Conservation (phyloP, 1,140 invertebrate genomes). For the Euschistus heros region DNA sequence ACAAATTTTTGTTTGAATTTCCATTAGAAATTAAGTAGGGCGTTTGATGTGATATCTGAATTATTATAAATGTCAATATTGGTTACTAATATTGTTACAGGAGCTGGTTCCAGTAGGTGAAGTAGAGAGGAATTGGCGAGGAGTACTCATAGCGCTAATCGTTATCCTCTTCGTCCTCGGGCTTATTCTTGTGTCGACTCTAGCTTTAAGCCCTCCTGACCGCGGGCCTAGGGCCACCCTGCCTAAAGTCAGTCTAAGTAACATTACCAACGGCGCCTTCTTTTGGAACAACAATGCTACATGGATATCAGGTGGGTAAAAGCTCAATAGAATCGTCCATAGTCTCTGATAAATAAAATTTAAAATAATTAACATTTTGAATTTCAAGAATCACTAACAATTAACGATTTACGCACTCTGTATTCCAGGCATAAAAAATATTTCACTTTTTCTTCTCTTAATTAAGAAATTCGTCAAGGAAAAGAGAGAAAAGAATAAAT, state of each 20-base stretch:
- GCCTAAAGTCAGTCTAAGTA: slow-evolving; percentile 49
- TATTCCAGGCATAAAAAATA: too few species aligned
- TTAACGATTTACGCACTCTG: neutral
- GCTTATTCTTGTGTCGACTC: slow-evolving; percentile 75
- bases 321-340: neutral
- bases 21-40: too few species aligned
- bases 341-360: neutral
- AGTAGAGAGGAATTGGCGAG: slow-evolving; percentile 76
- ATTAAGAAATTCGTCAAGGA: too few species aligned
- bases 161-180: slow-evolving; percentile 77
- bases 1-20: too few species aligned
- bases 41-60: too few species aligned
- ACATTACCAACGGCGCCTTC: slow-evolving; percentile 49
- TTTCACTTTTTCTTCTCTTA: too few species aligned
- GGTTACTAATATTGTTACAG: slow-evolving; percentile 36
- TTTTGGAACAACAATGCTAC: slow-evolving; percentile 55
- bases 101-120: slow-evolving; percentile 56
- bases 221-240: slow-evolving; percentile 55
- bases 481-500: too few species aligned
- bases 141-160: slow-evolving; percentile 76
- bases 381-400: neutral
- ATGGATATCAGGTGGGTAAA: slow-evolving; percentile 62
- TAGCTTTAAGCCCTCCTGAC: slow-evolving; percentile 66
- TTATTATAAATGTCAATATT: too few species aligned
- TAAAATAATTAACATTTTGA: neutral